Percentiles rank a stretch among this genome's conserved stretches.
These are phyloP conservation scores for Drosophila equinoxialis DNA, from an alignment of 1,140 invertebrate species.

Conservation along the genomic window DNA sequence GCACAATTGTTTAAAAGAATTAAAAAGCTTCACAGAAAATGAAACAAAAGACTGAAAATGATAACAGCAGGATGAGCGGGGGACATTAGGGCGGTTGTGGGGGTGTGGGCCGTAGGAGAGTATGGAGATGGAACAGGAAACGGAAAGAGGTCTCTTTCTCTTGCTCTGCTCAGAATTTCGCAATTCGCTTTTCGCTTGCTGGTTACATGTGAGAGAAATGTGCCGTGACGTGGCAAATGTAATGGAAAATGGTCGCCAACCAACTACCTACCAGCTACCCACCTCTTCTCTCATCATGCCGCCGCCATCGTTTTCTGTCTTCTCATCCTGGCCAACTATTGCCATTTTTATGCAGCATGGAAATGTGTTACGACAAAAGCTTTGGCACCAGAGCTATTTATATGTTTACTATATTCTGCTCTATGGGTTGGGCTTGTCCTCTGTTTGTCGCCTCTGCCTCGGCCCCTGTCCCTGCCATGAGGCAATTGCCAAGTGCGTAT, in stretches of 20 bases:
- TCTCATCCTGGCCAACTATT: conserved; percentile 33
- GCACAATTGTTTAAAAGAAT: conserved; percentile 78
- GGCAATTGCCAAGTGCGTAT: conserved; percentile 64
- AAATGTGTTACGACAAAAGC: conserved; percentile 58
- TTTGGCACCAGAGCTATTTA: conserved; percentile 60
- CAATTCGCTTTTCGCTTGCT: conserved; percentile 6
- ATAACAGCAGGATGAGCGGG: conserved; percentile 43
- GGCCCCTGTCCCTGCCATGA: conserved; percentile 47
- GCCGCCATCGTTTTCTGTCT: conserved; percentile 6
- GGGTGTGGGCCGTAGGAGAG: neutral
- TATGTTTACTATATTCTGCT: conserved; percentile 57
- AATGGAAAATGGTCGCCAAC: conserved; percentile 71
- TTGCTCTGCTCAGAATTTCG: neutral
- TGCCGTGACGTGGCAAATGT: conserved; percentile 76
- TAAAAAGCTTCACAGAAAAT: conserved; percentile 55
- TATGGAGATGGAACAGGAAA: conserved; percentile 44
- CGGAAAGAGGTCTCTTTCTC: conserved; percentile 64
- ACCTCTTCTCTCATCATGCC: no score
- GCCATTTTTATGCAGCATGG: conserved; percentile 71
- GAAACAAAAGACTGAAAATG: conserved; percentile 75
- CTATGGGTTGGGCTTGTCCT: neutral
- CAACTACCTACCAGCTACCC: neutral
- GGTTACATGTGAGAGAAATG: conserved; percentile 66
- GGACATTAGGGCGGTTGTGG: neutral
- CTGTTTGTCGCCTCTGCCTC: conserved; percentile 25